Percentiles rank a stretch among this genome's conserved stretches.
Evolutionary conservation across 2,113 vertebrate species (phyloP).

Genomic region (Grallaria varia): DNA sequence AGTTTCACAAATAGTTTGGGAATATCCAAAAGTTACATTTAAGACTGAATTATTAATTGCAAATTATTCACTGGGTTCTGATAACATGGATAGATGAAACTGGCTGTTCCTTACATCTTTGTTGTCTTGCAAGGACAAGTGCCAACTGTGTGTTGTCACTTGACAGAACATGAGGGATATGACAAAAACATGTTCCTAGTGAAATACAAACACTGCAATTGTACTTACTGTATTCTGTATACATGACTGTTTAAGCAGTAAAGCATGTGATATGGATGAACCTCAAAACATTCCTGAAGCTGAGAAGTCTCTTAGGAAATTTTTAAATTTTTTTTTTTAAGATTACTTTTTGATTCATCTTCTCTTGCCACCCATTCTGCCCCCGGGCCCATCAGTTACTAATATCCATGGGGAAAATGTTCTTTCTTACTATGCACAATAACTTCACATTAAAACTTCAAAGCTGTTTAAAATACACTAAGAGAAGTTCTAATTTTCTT

Average conservation of each 20-base stretch:
- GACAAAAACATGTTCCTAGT: background rate
- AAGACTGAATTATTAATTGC: background rate
- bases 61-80: background rate
- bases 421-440: background rate
- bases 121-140: background rate
- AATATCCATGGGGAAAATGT: background rate
- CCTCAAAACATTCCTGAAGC: background rate
- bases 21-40: background rate
- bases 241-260: background rate
- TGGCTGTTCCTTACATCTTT: background rate
- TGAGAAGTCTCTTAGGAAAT: background rate
- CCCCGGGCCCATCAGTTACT: background rate
- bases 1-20: background rate
- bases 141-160: background rate
- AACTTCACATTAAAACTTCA: slow-evolving; percentile 17
- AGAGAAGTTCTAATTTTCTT: slow-evolving; percentile 3
- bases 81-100: background rate
- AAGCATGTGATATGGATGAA: background rate
- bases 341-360: background rate
- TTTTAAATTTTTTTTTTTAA: background rate
- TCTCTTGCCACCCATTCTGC: background rate
- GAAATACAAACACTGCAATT: background rate
- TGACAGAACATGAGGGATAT: background rate
- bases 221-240: background rate
- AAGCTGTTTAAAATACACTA: background rate